phyloP scores from a whole-genome alignment of 1,140 invertebrate species.

The Drosophila leontia region DNA sequence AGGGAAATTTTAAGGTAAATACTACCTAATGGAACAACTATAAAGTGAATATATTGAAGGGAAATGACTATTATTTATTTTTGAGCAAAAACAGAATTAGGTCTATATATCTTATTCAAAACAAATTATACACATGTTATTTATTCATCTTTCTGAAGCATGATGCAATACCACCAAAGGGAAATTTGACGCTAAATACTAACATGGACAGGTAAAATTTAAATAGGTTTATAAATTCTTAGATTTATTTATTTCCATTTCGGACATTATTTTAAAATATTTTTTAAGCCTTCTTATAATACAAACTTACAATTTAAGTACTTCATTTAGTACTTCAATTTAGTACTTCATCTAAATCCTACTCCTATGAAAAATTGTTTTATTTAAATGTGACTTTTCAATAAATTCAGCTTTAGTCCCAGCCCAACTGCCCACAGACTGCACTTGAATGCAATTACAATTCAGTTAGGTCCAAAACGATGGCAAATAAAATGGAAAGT shows the following conservation, averaged over 20 bases:
- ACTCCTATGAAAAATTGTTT: background rate
- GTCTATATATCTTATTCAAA: too few species aligned
- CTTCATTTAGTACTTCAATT: too few species aligned
- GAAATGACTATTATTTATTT: too few species aligned
- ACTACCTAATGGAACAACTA: too few species aligned
- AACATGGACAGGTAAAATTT: too few species aligned
- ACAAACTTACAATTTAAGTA: background rate
- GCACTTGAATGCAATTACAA: slow-evolving; percentile 19
- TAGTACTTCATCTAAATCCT: background rate
- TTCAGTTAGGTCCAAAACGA: slow-evolving; percentile 5
- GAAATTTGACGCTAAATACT: too few species aligned
- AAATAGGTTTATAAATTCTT: too few species aligned
- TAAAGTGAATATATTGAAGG: too few species aligned
- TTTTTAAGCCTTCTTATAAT: too few species aligned
- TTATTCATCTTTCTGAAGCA: background rate
- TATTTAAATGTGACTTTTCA: slow-evolving; percentile 12
- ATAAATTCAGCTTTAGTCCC: background rate
- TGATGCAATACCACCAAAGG: background rate
- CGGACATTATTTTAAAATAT: background rate
- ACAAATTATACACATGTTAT: too few species aligned
- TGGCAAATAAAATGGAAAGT: slow-evolving; percentile 58
- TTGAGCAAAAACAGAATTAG: too few species aligned
- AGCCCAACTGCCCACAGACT: background rate
- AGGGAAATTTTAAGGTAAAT: too few species aligned
- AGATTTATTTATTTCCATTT: background rate